Percentiles rank a stretch among this genome's conserved stretches.
Conservation (phyloP, 2,888 invertebrate species). For the Crossocerus cetratus region DNA sequence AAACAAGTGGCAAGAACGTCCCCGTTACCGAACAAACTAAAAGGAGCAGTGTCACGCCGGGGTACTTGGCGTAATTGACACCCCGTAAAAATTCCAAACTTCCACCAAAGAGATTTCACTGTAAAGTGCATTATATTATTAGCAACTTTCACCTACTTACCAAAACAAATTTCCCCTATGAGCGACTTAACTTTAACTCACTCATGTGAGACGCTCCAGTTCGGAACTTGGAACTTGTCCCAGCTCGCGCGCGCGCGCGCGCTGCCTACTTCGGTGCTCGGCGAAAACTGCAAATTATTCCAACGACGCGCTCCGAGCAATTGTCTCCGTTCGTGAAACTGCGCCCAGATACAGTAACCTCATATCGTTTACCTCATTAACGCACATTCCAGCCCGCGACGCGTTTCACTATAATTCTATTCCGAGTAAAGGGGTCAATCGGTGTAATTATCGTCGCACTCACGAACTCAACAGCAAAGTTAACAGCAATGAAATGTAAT, state of each 20-base stretch:
- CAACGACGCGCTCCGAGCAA: slow-evolving; percentile 14
- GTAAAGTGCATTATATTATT: slow-evolving; percentile 27
- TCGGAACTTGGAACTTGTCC: slow-evolving; percentile 54
- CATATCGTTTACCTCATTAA: too few relatives aligned
- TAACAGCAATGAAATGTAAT: too few relatives aligned
- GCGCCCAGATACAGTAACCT: background rate
- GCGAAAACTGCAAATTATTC: slow-evolving; percentile 50
- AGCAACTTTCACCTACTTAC: slow-evolving; percentile 34
- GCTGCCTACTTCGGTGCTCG: slow-evolving; percentile 19
- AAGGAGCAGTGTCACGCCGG: background rate
- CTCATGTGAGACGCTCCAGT: slow-evolving; percentile 44
- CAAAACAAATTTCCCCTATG: slow-evolving; percentile 48
- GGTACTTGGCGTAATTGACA: slow-evolving; percentile 11
- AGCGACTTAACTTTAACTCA: slow-evolving; percentile 56
- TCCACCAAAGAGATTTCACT: slow-evolving; percentile 5
- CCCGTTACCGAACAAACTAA: background rate
- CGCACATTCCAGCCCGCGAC: too few relatives aligned
- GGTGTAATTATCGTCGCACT: too few relatives aligned
- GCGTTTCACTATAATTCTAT: too few relatives aligned
- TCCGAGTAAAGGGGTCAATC: too few relatives aligned
- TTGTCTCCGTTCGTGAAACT: slow-evolving; percentile 21
- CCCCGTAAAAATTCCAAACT: slow-evolving; percentile 27
- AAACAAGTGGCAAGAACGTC: too few relatives aligned
- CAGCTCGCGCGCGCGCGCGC: too few relatives aligned
- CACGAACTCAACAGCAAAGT: too few relatives aligned